Evolutionary conservation across 2,888 invertebrate species (phyloP).

Genomic region (Rhamnusium bicolor): DNA sequence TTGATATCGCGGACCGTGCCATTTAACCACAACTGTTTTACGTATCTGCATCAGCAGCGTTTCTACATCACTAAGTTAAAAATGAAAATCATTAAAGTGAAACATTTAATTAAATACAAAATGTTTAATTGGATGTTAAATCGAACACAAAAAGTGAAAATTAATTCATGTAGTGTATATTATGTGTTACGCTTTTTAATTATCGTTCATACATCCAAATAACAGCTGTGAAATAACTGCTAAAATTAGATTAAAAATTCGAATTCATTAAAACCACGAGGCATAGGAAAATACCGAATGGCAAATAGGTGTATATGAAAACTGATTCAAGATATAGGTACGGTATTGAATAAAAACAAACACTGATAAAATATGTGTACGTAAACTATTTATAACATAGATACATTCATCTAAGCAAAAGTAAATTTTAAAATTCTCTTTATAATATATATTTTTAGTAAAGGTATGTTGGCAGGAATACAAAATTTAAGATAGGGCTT

Average conservation of each 20-base stretch:
- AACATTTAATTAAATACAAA: not conserved
- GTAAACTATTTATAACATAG: slow-evolving; percentile 11
- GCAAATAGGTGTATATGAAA: slow-evolving; percentile 1
- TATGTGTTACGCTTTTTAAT: slow-evolving; percentile 1
- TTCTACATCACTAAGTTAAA: not conserved
- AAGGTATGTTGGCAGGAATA: slow-evolving; percentile 9
- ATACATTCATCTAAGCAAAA: slow-evolving; percentile 21
- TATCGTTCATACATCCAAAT: slow-evolving; percentile 2
- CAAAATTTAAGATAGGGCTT: slow-evolving; percentile 15
- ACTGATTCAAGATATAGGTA: slow-evolving; percentile 2
- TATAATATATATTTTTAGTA: slow-evolving; percentile 25
- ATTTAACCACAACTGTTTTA: too few species aligned
- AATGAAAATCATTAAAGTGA: not conserved
- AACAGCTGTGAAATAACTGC: slow-evolving; percentile 4
- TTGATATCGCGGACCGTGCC: too few species aligned
- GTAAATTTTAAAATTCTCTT: slow-evolving; percentile 27
- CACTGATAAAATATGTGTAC: slow-evolving; percentile 19
- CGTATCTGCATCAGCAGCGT: not conserved
- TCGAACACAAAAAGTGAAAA: slow-evolving; percentile 6
- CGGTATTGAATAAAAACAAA: slow-evolving; percentile 13
- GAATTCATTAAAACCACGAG: not conserved
- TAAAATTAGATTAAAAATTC: not conserved
- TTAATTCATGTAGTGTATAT: slow-evolving; percentile 2
- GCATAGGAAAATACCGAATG: not conserved
- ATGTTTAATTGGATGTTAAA: slow-evolving; percentile 9